Evolutionary conservation across 2,888 invertebrate species (phyloP).

Genomic region (Stenolophus ochropezus): DNA sequence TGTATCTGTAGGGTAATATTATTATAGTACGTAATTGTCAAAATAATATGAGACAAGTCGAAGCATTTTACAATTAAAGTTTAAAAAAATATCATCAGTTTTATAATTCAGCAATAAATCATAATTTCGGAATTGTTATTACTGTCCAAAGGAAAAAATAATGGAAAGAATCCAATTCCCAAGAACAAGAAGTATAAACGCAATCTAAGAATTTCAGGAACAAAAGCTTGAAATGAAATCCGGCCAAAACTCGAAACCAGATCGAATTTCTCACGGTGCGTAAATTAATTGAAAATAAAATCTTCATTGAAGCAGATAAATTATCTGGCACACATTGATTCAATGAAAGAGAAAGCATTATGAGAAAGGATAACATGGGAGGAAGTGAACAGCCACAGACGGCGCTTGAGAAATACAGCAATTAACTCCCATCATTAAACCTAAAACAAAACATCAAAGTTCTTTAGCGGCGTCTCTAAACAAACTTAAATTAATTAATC

Average conservation of each 20-base stretch:
- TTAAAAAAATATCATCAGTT: no score
- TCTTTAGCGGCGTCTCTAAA: slow-evolving; percentile 42
- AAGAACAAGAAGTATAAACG: background rate
- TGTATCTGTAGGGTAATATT: no score
- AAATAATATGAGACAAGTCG: no score
- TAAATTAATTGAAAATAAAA: slow-evolving; percentile 9
- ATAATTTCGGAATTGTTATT: background rate
- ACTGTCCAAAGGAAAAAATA: background rate
- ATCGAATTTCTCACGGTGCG: background rate
- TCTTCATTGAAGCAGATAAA: slow-evolving; percentile 23
- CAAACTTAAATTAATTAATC: slow-evolving; percentile 58
- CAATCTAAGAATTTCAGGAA: background rate
- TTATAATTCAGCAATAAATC: no score
- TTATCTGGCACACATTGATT: slow-evolving; percentile 12
- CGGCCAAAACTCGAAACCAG: background rate
- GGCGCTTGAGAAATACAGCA: slow-evolving; percentile 45
- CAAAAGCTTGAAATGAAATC: background rate
- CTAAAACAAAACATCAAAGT: slow-evolving; percentile 56
- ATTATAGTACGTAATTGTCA: no score
- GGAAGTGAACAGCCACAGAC: background rate
- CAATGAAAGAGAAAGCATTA: background rate
- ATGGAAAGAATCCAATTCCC: no score
- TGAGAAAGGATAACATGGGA: slow-evolving; percentile 4
- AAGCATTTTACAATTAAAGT: no score
- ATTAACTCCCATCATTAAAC: slow-evolving; percentile 55